Conservation (phyloP, 2,888 invertebrate species). For the Byasa hedistus region DNA sequence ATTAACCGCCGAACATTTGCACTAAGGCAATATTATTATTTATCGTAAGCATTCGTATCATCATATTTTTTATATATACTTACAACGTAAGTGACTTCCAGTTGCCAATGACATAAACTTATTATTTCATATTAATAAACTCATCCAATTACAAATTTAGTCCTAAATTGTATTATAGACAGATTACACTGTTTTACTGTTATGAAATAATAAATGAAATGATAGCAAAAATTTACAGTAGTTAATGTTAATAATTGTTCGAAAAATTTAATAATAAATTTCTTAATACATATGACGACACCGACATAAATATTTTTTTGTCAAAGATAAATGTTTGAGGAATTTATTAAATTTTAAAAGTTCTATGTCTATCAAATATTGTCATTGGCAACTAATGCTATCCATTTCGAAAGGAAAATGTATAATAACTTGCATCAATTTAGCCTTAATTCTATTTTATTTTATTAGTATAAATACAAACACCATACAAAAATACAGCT, state of each 20-base stretch:
- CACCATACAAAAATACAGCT: conserved; percentile 64
- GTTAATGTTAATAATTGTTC: background rate
- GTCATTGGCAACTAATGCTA: conserved; percentile 63
- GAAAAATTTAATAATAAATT: background rate
- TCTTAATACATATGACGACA: too few relatives aligned
- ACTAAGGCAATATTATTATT: conserved; percentile 31
- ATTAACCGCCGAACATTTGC: conserved; percentile 37
- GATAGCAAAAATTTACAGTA: too few relatives aligned
- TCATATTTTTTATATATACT: conserved; percentile 24
- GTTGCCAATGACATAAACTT: conserved; percentile 58
- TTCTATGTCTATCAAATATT: conserved; percentile 45
- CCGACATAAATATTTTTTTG: background rate
- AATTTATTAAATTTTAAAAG: background rate
- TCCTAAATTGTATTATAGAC: background rate
- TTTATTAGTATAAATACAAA: conserved; percentile 46
- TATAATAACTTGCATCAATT: conserved; percentile 20
- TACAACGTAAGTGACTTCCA: conserved; percentile 40
- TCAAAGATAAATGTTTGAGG: background rate
- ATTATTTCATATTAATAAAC: conserved; percentile 8
- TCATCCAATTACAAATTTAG: background rate
- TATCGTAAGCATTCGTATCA: conserved; percentile 14
- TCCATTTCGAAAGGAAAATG: conserved; percentile 34
- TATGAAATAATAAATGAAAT: background rate
- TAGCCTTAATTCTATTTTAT: conserved; percentile 13
- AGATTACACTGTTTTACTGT: background rate